Conservation (phyloP, 53 echinoderm and acorn worm genomes). For the Astropecten irregularis region DNA sequence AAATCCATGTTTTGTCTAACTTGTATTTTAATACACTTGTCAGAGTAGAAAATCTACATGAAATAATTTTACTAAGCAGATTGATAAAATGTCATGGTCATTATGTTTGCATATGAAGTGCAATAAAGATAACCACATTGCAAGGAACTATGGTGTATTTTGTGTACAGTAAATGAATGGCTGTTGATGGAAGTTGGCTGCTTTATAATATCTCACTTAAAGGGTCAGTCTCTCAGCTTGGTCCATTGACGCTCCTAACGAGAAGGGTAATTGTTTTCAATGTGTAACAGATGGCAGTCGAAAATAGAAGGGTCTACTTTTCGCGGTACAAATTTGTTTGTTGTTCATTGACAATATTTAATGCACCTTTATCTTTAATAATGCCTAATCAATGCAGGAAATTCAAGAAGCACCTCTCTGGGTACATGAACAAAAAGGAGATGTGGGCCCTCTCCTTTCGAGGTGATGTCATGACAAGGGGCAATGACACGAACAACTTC, state of each 20-base stretch:
- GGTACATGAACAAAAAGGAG: constrained; percentile 16
- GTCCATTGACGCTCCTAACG: too few species aligned
- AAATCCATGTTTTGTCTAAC: too few species aligned
- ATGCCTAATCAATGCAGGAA: constrained; percentile 34
- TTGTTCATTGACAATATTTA: neutral
- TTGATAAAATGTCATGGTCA: neutral
- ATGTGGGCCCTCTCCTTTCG: constrained; percentile 67
- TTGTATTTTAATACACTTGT: too few species aligned
- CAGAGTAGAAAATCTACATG: neutral
- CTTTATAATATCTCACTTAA: too few species aligned
- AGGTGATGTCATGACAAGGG: constrained; percentile 30
- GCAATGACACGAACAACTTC: constrained; percentile 73
- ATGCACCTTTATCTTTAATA: neutral
- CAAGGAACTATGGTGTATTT: neutral
- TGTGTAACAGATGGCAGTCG: too few species aligned
- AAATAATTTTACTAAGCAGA: neutral
- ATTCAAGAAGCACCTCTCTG: constrained; percentile 63
- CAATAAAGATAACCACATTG: neutral
- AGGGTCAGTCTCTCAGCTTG: too few species aligned
- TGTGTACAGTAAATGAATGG: neutral
- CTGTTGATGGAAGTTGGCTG: neutral
- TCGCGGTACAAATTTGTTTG: neutral
- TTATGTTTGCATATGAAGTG: neutral
- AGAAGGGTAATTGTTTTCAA: too few species aligned
- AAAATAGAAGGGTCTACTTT: neutral